phyloP scores from a whole-genome alignment of 2,888 invertebrate species.

The Aspidiotus rigidus region DNA sequence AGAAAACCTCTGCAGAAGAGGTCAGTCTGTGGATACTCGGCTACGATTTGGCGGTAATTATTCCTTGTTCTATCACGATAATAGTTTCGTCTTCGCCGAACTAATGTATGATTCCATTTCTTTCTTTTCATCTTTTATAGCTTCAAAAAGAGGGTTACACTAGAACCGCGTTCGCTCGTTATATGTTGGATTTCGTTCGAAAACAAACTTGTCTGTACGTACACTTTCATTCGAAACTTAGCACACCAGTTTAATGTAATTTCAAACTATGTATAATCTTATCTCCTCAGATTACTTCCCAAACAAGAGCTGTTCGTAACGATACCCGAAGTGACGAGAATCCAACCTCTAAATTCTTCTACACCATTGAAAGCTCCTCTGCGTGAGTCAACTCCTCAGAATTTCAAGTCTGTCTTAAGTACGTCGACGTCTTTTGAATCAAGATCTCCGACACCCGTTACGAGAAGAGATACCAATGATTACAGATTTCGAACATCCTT shows the following conservation, averaged over 20 bases:
- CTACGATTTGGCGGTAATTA: constrained; percentile 13
- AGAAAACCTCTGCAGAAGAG: constrained; percentile 2
- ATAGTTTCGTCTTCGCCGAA: background rate
- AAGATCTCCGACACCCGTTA: constrained; percentile 8
- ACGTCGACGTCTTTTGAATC: constrained; percentile 2
- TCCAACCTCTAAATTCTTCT: background rate
- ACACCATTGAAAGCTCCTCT: background rate
- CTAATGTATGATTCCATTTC: background rate
- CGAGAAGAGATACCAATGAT: background rate
- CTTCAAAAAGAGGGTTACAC: constrained; percentile 12
- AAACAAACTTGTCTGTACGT: constrained; percentile 24
- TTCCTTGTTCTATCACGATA: background rate
- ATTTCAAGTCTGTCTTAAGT: constrained; percentile 6
- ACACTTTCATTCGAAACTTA: background rate
- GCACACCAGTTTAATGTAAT: background rate
- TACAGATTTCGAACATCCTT: background rate
- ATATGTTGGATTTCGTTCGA: constrained; percentile 23
- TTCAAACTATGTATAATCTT: background rate
- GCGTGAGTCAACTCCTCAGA: background rate
- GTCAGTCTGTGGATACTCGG: constrained; percentile 12
- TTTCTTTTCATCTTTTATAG: background rate
- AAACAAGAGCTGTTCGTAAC: constrained; percentile 8
- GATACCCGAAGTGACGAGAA: background rate
- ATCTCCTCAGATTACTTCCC: constrained; percentile 15
- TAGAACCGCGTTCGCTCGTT: constrained; percentile 15